A percentile compares a stretch with the other conserved stretches of the same genome.
Conservation (phyloP, 2,113 vertebrate genomes). For the Leucopsar rothschildi region DNA sequence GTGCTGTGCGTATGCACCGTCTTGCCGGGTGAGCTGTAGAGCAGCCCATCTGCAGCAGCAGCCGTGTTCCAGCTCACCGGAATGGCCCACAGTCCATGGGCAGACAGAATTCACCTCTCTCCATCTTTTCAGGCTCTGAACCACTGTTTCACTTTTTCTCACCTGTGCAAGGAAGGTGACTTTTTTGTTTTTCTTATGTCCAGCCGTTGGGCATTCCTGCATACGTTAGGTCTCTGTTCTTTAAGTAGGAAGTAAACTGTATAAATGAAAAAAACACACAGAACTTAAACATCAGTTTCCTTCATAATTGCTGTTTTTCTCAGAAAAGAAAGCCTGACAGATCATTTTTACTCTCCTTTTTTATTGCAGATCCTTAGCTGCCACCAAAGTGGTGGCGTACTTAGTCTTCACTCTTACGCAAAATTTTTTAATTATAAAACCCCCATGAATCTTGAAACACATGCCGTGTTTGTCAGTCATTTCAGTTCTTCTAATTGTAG, state of each 20-base stretch:
- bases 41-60: not conserved
- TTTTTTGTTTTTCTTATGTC: not conserved
- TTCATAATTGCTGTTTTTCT: not conserved
- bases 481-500: not conserved
- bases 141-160: not conserved
- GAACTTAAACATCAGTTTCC: not conserved
- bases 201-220: not conserved
- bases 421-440: not conserved
- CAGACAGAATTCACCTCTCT: not conserved
- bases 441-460: not conserved
- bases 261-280: not conserved
- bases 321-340: not conserved
- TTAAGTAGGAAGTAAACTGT: not conserved
- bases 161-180: not conserved
- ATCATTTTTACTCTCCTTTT: not conserved
- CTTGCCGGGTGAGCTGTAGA: not conserved
- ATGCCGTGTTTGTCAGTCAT: not conserved
- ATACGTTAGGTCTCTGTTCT: rapidly evolving
- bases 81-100: rapidly evolving
- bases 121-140: too few species aligned
- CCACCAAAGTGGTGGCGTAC: not conserved
- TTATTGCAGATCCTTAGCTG: not conserved
- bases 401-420: not conserved
- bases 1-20: not conserved
- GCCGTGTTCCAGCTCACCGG: not conserved